These are phyloP conservation scores for Dromaius novaehollandiae DNA, from an alignment of 2,113 vertebrate species.

Conservation along the genomic window DNA sequence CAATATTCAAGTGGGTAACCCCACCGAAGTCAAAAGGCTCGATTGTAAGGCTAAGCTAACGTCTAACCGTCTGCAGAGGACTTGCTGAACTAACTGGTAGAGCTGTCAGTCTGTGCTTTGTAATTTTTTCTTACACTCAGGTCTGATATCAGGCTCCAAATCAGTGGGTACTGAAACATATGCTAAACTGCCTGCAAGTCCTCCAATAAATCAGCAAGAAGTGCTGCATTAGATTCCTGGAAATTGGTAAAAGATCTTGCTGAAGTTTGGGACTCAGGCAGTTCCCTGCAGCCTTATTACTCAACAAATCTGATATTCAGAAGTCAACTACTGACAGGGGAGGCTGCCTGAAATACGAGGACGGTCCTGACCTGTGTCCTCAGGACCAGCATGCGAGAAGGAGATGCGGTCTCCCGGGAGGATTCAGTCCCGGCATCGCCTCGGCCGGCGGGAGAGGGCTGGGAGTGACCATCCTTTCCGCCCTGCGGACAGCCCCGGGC, in stretches of 20 bases:
- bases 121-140: neutral
- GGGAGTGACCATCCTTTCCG: neutral
- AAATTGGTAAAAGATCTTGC: neutral
- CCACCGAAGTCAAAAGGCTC: neutral
- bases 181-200: neutral
- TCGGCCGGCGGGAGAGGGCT: neutral
- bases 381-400: neutral
- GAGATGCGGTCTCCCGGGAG: neutral
- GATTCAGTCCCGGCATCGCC: neutral
- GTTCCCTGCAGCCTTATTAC: neutral
- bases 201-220: neutral
- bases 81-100: neutral
- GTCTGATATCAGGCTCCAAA: neutral
- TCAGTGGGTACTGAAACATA: neutral
- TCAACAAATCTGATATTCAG: neutral
- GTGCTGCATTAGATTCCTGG: neutral
- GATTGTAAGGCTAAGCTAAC: slow-evolving; percentile 4
- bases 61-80: neutral
- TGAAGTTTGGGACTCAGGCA: neutral
- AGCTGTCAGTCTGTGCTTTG: neutral
- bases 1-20: slow-evolving; percentile 39
- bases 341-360: neutral
- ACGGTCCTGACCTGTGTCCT: neutral
- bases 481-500: neutral
- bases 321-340: neutral